Base-by-base conservation (phyloP, 2,888 invertebrate genomes). In the Drosophila histrio region DNA sequence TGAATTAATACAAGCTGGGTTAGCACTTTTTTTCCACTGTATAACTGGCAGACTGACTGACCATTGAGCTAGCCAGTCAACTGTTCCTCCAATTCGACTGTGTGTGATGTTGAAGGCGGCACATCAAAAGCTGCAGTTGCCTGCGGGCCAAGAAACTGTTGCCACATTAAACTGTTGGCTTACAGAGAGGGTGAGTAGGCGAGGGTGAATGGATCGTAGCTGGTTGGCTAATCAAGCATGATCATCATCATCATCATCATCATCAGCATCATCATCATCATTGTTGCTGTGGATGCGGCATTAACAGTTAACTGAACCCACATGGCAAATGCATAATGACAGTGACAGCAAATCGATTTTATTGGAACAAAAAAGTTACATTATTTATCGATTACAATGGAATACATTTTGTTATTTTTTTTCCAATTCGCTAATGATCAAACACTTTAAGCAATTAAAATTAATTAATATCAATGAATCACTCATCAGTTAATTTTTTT, bases 41-140 rank as follows among this genome's bases (percentile, higher is more conserved):
- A n/a, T n/a, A n/a, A n/a, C n/a, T n/a, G n/a, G 6, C 22, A 26
- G 26, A 22, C 46, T 9, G 36, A 47, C 46, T 15, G 54, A 47
- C 46, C 47, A 63, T 50, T 32, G 49, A 58, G 50, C 44, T 47
- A 24, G 47, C 24, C 38, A 61, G 64, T 68, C 54, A 54, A 59
- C 53, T 39, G 60, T 60, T 38, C 38, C 19, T 36, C 17, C 63
- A 11, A 11, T 52, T 44, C 59, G 15, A 38, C n/a, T 47, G 62
- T 41, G 56, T 46, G 59, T 9, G 38, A 38, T 19, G 38, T n/a
- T 62, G 22, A 36, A 30, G 82, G 79, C 79, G 77, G 66, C 72
- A 80, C 80, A 60, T 80, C 79, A 80, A 80, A 80, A 61, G 77
- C 41, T 74, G 78, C 79, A 70, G 32, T 36, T 43, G 79, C 77